phyloP scores from a whole-genome alignment of 2,888 invertebrate species.

The Catocala nupta region DNA sequence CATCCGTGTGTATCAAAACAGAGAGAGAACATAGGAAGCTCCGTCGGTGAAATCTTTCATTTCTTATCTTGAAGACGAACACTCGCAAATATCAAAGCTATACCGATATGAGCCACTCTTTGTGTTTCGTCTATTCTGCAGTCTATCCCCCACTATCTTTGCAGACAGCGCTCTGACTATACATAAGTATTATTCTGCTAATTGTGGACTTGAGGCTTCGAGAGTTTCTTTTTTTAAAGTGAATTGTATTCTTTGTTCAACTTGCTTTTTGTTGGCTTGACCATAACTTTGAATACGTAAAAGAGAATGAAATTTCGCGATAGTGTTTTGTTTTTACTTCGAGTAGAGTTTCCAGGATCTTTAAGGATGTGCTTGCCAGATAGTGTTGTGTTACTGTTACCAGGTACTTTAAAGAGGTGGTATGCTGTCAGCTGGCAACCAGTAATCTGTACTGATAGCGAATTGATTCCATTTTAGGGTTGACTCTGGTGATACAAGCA shows the following conservation, averaged over 20 bases:
- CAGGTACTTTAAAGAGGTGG: too few species aligned
- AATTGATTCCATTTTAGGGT: too few species aligned
- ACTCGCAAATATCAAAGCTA: conserved; percentile 63
- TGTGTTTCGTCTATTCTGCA: conserved; percentile 33
- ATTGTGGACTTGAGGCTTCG: conserved; percentile 9
- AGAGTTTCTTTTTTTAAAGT: neutral
- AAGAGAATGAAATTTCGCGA: too few species aligned
- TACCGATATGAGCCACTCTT: conserved; percentile 38
- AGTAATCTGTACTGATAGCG: too few species aligned
- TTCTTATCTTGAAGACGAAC: conserved; percentile 72
- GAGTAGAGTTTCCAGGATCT: too few species aligned
- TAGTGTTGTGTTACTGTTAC: too few species aligned
- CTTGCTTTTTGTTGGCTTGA: neutral
- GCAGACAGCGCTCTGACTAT: conserved; percentile 7
- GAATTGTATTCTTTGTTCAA: neutral
- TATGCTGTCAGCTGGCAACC: too few species aligned
- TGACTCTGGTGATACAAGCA: too few species aligned
- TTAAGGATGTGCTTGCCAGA: too few species aligned
- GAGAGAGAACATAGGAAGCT: conserved; percentile 60
- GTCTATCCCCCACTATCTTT: conserved; percentile 30
- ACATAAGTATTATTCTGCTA: conserved; percentile 10
- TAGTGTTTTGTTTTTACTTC: too few species aligned
- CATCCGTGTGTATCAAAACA: conserved; percentile 52
- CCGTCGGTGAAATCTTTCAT: conserved; percentile 71
- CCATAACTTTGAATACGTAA: too few species aligned